phyloP scores from a whole-genome alignment of 2,113 vertebrate species.

The Potamarius usumacintae region DNA sequence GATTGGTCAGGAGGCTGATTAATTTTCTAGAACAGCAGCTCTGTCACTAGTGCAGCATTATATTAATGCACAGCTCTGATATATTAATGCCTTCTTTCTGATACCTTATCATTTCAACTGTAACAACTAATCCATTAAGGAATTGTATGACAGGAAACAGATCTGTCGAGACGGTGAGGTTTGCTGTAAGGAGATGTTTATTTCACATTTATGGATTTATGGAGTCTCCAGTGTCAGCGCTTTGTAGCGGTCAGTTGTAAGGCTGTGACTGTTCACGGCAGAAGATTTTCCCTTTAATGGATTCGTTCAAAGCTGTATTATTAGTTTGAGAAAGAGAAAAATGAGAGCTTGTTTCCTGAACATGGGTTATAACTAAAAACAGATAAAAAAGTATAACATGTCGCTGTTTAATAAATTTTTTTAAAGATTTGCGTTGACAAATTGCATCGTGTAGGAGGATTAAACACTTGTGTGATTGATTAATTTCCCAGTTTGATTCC shows the following conservation, averaged over 20 bases:
- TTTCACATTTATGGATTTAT: background rate
- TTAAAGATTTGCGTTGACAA: background rate
- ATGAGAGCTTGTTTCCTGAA: background rate
- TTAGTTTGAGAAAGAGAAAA: background rate
- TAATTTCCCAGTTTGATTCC: background rate
- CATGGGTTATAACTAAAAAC: background rate
- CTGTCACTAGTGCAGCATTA: background rate
- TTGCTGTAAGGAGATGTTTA: background rate
- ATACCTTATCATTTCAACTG: background rate
- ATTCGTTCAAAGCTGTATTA: background rate
- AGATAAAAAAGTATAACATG: background rate
- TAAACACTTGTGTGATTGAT: background rate
- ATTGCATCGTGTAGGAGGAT: background rate
- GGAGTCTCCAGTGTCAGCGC: background rate
- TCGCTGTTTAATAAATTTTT: background rate
- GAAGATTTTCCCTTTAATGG: background rate
- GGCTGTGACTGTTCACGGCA: background rate
- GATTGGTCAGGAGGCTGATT: background rate
- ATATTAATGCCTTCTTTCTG: background rate
- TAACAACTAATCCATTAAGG: background rate
- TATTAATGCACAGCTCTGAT: no score
- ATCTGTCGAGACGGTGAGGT: background rate
- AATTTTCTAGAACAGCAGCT: background rate
- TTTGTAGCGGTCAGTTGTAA: background rate
- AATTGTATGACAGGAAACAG: background rate